These are phyloP conservation scores for Pseudocheirus occidentalis DNA, from an alignment of 2,797 vertebrate species.

Conservation along the genomic window DNA sequence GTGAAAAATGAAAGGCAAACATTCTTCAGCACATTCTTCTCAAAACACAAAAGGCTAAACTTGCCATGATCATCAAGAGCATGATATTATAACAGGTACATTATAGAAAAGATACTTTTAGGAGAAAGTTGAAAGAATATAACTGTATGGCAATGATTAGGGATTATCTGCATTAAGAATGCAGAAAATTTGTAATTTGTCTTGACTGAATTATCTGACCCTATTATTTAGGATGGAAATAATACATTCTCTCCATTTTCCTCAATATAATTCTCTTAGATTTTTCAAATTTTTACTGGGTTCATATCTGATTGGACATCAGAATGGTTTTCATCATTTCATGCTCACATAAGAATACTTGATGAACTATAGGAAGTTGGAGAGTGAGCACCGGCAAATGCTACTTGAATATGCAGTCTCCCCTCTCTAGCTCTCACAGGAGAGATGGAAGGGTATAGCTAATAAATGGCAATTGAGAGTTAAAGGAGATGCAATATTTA, in stretches of 20 bases:
- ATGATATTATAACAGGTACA: not conserved
- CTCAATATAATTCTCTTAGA: conserved; percentile 14
- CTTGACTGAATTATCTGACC: not conserved
- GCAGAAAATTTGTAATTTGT: conserved; percentile 7
- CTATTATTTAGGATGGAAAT: conserved; percentile 8
- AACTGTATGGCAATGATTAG: not conserved
- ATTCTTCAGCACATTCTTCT: not conserved
- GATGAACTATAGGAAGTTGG: not conserved
- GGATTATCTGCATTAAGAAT: not conserved
- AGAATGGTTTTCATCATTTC: not conserved
- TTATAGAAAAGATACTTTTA: not conserved
- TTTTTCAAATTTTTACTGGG: conserved; percentile 29
- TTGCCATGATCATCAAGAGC: not conserved
- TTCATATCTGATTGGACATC: not conserved
- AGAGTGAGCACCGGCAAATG: not conserved
- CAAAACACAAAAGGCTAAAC: not conserved
- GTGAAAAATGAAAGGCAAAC: not conserved
- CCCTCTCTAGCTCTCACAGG: not conserved
- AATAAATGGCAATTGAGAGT: not conserved
- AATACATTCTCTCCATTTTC: not conserved
- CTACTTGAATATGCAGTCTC: not conserved
- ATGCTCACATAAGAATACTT: not conserved
- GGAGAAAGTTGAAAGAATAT: not conserved
- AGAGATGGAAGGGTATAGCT: not conserved
- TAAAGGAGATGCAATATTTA: not conserved